These are phyloP conservation scores for Gymnodraco acuticeps DNA, from an alignment of 2,797 vertebrate genomes.

Conservation along the genomic window DNA sequence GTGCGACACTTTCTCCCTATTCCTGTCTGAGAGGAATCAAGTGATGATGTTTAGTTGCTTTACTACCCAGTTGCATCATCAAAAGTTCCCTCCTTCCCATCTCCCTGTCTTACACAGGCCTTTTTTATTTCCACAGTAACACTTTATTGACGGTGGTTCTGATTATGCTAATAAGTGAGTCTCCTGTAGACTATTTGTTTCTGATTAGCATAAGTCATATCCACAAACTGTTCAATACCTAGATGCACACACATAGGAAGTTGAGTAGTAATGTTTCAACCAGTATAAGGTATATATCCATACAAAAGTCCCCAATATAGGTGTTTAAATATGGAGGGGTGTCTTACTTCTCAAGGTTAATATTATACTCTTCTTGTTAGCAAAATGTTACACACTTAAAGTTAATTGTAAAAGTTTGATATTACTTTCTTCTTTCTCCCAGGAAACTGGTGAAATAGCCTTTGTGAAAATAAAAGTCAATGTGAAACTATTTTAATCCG, in stretches of 20 bases:
- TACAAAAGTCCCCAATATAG: not conserved
- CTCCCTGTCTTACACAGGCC: constrained; percentile 17
- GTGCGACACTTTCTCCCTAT: constrained; percentile 67
- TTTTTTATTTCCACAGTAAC: constrained; percentile 53
- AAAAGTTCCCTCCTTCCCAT: constrained; percentile 54
- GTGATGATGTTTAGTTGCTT: constrained; percentile 75
- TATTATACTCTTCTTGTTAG: not conserved
- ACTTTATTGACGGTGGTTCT: not conserved
- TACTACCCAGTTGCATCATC: constrained; percentile 66
- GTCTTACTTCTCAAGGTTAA: too few species aligned
- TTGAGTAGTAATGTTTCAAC: too few species aligned
- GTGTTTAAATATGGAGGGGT: not conserved
- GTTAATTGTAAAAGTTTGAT: too few species aligned
- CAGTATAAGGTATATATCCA: too few species aligned
- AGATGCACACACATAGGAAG: too few species aligned
- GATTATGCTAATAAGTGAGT: constrained; percentile 2
- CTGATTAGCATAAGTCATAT: not conserved
- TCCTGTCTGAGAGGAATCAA: constrained; percentile 57
- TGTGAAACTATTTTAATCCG: too few species aligned
- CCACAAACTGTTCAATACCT: too few species aligned
- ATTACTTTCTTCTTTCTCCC: too few species aligned
- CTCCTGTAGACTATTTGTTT: not conserved
- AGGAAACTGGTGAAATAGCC: too few species aligned
- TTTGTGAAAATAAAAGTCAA: too few species aligned
- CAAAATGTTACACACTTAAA: not conserved